phyloP scores from a whole-genome alignment of 2,888 invertebrate species.

The Troides oblongomaculatus region DNA sequence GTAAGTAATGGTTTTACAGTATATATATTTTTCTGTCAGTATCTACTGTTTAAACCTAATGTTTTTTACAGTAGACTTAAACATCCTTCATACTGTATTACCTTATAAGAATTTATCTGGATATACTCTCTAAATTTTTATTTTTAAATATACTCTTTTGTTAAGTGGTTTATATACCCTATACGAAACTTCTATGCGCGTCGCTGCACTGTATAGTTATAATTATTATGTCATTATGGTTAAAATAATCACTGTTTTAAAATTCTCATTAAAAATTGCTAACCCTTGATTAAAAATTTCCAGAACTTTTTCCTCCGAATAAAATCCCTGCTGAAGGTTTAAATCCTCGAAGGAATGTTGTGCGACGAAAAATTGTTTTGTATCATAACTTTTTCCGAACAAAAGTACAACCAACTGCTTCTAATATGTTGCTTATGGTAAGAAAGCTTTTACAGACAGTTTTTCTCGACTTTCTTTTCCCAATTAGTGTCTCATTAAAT shows the following conservation, averaged over 20 bases:
- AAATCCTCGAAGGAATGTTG: conserved; percentile 77
- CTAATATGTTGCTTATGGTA: conserved; percentile 92
- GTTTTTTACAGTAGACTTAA: background rate
- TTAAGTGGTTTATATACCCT: too few relatives aligned
- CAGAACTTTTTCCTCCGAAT: conserved; percentile 61
- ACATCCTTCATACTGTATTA: background rate
- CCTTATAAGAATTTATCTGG: background rate
- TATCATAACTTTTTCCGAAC: conserved; percentile 89
- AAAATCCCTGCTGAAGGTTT: conserved; percentile 73
- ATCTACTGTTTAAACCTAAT: background rate
- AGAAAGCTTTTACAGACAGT: conserved; percentile 33
- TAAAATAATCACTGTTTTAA: background rate
- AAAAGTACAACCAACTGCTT: conserved; percentile 85
- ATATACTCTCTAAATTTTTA: too few relatives aligned
- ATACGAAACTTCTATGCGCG: too few relatives aligned
- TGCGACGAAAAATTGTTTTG: conserved; percentile 85
- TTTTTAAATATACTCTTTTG: too few relatives aligned
- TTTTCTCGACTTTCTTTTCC: too few relatives aligned
- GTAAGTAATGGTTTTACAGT: conserved; percentile 47
- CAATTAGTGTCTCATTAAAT: too few relatives aligned
- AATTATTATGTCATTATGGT: background rate
- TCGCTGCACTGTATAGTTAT: background rate
- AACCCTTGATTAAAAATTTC: conserved; percentile 33
- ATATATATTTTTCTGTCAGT: background rate
- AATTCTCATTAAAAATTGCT: background rate